Evolutionary conservation across 2,888 invertebrate species (phyloP), one percentile per base, ranked within the genome.

Genomic region (Erpobdella octoculata): DNA sequence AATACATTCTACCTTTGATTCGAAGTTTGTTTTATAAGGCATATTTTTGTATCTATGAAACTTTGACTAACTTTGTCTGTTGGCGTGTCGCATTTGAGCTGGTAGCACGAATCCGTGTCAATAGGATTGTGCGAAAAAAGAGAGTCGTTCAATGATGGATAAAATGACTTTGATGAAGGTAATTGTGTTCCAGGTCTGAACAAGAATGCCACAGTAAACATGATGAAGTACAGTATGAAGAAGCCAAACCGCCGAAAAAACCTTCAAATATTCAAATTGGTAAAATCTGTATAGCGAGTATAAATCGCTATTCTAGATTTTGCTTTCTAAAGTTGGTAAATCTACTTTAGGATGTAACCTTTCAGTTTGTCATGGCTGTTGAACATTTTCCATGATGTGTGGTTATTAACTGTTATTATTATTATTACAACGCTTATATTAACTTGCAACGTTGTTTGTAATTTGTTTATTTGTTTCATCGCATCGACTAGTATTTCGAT

Each of bases 231-330:
- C 74, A 90, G 88, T 15, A 90, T 88, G 83, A 97, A 97, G 71
- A 92, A 86, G 74, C 91, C 89, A 82, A 97, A 94, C 80, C 95
- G 91, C 5, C 91, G 87, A 83, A 94, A 94, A 84, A 96, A 95
- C 74, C 94, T 91, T 82, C 53, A 84, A 81, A 48, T 6, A 15
- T 53, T 53, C 21, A n/a, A 53, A 53, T n/a, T 6, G 6, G 21
- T 9, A 6, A n/a, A 1, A 53, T n/a, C n/a, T n/a, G n/a, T n/a
- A n/a, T n/a, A n/a, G n/a, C n/a, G n/a, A n/a, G n/a, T n/a, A n/a
- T n/a, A n/a, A n/a, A n/a, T n/a, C n/a, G n/a, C n/a, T n/a, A n/a
- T n/a, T n/a, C n/a, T n/a, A n/a, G n/a, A n/a, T n/a, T n/a, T n/a
- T n/a, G n/a, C n/a, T n/a, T n/a, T n/a, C n/a, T n/a, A n/a, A n/a